phyloP scores from a whole-genome alignment of 1,140 invertebrate genomes.

The Bathynomus jamesi region DNA sequence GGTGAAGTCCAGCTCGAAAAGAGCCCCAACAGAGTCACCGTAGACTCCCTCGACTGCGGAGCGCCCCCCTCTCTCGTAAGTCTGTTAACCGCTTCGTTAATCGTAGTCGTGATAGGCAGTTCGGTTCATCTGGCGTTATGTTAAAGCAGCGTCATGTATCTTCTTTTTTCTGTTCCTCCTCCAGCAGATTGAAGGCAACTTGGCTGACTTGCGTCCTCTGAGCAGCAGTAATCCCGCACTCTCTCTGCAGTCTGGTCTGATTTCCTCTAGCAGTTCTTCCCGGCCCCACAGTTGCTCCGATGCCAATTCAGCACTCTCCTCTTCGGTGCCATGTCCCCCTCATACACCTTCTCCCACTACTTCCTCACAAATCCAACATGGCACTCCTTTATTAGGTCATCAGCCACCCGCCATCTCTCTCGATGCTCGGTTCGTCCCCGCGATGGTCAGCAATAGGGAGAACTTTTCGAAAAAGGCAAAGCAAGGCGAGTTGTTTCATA shows the following conservation, averaged over 20 bases:
- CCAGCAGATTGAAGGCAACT: conserved; percentile 29
- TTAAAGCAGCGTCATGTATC: too few species aligned
- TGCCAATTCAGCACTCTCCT: conserved; percentile 18
- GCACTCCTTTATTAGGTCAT: neutral
- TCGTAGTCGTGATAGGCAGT: too few species aligned
- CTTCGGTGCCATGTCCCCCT: conserved; percentile 11
- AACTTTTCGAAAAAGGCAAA: conserved; percentile 32
- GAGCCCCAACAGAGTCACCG: conserved; percentile 13
- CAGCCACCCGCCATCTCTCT: conserved; percentile 14
- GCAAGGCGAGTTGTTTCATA: conserved; percentile 14
- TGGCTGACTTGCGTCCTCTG: conserved; percentile 27
- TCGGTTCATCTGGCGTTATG: too few species aligned
- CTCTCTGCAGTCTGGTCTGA: conserved; percentile 2
- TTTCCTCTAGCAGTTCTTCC: neutral
- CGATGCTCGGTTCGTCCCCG: conserved; percentile 20
- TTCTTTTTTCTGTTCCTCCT: neutral
- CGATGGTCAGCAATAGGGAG: conserved; percentile 18
- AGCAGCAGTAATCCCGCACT: conserved; percentile 34
- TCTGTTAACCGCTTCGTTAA: too few species aligned
- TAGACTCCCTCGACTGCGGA: neutral
- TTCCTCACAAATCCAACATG: neutral
- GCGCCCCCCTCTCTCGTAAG: neutral
- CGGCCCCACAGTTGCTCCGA: conserved; percentile 36
- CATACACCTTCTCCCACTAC: conserved; percentile 15
- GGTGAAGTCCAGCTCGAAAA: conserved; percentile 12